Conservation (phyloP, 2,888 invertebrate genomes). For the Drosophila maculinotata region DNA sequence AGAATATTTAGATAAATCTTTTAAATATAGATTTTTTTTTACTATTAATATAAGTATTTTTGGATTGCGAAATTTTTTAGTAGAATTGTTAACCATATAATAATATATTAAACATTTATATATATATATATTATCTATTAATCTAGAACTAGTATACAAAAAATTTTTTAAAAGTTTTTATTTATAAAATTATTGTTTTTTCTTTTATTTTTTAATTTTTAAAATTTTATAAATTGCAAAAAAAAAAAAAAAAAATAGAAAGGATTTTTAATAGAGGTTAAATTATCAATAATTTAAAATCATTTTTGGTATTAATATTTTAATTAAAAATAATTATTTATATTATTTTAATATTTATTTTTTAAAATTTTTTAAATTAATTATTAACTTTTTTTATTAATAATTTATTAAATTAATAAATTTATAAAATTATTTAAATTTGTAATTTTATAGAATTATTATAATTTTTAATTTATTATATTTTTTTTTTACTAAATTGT, state of each 20-base stretch:
- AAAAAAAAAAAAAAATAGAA: constrained; percentile 14
- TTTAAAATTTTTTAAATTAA: constrained; percentile 4
- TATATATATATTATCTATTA: constrained; percentile 53
- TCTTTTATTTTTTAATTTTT: not conserved
- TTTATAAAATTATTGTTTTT: constrained; percentile 87
- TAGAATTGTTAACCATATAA: constrained; percentile 64
- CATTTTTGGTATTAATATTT: not conserved
- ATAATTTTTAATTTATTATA: not conserved
- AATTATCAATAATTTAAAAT: not conserved
- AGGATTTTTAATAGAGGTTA: constrained; percentile 6
- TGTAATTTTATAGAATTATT: not conserved
- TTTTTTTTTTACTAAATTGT: constrained; percentile 1
- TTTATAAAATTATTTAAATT: too few species aligned
- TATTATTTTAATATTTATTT: not conserved
- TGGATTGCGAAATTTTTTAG: constrained; percentile 67
- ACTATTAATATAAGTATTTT: constrained; percentile 45
- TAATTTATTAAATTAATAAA: constrained; percentile 2
- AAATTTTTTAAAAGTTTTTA: constrained; percentile 85
- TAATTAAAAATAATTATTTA: not conserved
- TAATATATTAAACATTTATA: constrained; percentile 64
- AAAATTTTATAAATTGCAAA: constrained; percentile 6
- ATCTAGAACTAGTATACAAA: constrained; percentile 34
- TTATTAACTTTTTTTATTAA: too few species aligned
- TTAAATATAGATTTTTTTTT: constrained; percentile 39
- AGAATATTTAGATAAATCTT: constrained; percentile 36